Evolutionary conservation across 2,888 invertebrate genomes (phyloP).

Genomic region (Archaeoteleia sp.): DNA sequence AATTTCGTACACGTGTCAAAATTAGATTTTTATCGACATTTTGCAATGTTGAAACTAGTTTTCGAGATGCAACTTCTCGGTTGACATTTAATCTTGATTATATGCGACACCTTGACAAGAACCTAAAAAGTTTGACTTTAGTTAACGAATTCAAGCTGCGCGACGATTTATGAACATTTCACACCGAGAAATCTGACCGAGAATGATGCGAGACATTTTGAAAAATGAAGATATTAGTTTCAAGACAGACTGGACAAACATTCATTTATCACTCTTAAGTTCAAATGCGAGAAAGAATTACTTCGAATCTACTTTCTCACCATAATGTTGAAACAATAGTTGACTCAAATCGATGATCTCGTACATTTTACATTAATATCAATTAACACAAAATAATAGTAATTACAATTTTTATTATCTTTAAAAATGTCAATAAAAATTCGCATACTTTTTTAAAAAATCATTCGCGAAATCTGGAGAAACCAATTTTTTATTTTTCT

Average conservation of each 20-base stretch:
- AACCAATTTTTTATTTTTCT: too few relatives aligned
- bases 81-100: background rate
- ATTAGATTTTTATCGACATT: too few relatives aligned
- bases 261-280: conserved; percentile 38
- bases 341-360: background rate
- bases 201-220: conserved; percentile 27
- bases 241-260: conserved; percentile 28
- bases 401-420: too few relatives aligned
- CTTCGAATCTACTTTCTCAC: conserved; percentile 16
- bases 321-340: conserved; percentile 3
- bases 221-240: conserved; percentile 44
- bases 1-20: too few relatives aligned
- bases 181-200: conserved; percentile 20
- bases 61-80: too few relatives aligned
- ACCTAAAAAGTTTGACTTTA: conserved; percentile 1
- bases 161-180: conserved; percentile 25
- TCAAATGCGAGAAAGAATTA: conserved; percentile 24
- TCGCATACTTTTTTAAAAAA: too few relatives aligned
- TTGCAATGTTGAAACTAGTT: too few relatives aligned
- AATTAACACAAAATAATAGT: too few relatives aligned
- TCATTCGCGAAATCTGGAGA: too few relatives aligned
- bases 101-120: background rate
- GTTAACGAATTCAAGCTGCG: conserved; percentile 22
- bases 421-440: too few relatives aligned
- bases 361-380: too few relatives aligned